Base-by-base conservation (phyloP, 2,888 invertebrate genomes). In the Archips xylosteana region DNA sequence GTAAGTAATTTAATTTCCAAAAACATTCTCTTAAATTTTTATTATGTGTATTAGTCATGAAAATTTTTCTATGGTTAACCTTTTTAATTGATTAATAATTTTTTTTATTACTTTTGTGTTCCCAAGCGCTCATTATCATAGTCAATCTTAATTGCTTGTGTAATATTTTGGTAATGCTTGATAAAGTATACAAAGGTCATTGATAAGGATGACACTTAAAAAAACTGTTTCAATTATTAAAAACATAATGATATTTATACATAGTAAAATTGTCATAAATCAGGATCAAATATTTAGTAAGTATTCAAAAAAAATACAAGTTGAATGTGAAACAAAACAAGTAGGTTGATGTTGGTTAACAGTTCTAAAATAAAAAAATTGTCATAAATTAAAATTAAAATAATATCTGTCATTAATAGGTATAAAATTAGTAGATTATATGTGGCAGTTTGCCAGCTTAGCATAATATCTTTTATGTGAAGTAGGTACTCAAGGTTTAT, bases 121-220 rank as follows among this genome's bases (percentile, higher is more conserved):
- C 13, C 57, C 39, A 67, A 8, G 57, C 13, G 45, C 12, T 10
- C 36, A 65, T 54, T 54, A 67, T 42, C 39, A 57, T 12, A 42
- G 51, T 51, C 39, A 59, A 67, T 67, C 67, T 54, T 57, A 67
- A 67, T 67, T 8, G 42, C 23, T 59, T 57, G 32, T 64, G 34
- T 49, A 64, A 49, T 39, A 23, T 54, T 69, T 42, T 51, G 61
- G 61, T 65, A 45, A 71, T 23, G n/a, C 36, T 70, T 59, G 69
- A 70, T 70, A 70, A 49, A 79, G 73, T 75, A 75, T 68, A 66
- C 6, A 71, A 78, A 86, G 83, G 84, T 86, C 85, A 86, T 84
- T 54, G 23, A 78, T 61, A 69, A 49, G 61, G 69, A 23, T 69
- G 39, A 4, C 57, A n/a, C n/a, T 51, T n/a, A n/a, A 51, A 5